These are phyloP conservation scores for Uromys caudimaculatus DNA, from an alignment of 2,797 vertebrate genomes.

Conservation along the genomic window DNA sequence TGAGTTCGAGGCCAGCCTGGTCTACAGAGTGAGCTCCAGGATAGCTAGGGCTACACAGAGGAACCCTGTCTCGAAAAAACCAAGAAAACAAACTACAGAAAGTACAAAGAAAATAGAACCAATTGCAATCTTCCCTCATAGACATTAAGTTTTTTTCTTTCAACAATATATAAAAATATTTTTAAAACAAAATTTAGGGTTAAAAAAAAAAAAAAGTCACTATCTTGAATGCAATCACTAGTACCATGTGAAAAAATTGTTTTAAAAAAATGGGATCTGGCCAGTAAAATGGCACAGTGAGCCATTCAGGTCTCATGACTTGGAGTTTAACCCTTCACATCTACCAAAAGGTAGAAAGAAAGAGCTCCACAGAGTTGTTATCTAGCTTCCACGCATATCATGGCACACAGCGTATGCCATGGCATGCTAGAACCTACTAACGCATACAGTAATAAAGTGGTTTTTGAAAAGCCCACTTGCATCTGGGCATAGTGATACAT, in stretches of 20 bases:
- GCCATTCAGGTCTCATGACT: background rate
- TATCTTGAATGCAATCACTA: background rate
- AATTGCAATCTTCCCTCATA: background rate
- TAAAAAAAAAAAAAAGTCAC: background rate
- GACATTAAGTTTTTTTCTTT: background rate
- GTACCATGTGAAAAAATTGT: background rate
- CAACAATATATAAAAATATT: constrained; percentile 15
- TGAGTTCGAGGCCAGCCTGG: too few species aligned
- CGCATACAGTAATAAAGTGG: background rate
- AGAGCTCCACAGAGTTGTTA: background rate
- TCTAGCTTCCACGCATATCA: background rate
- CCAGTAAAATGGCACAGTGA: background rate
- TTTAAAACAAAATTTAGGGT: constrained; percentile 34
- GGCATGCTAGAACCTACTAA: background rate
- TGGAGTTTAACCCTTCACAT: background rate
- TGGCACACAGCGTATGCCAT: background rate
- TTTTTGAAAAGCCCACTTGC: background rate
- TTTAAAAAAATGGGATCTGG: background rate
- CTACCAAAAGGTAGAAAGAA: background rate
- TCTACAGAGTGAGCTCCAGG: background rate
- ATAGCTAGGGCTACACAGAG: background rate
- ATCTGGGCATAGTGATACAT: background rate
- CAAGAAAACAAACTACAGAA: background rate
- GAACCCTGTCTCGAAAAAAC: background rate
- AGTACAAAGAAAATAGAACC: constrained; percentile 21